Conservation (phyloP, 1,140 invertebrate genomes). For the Tetramorium simillimum region DNA sequence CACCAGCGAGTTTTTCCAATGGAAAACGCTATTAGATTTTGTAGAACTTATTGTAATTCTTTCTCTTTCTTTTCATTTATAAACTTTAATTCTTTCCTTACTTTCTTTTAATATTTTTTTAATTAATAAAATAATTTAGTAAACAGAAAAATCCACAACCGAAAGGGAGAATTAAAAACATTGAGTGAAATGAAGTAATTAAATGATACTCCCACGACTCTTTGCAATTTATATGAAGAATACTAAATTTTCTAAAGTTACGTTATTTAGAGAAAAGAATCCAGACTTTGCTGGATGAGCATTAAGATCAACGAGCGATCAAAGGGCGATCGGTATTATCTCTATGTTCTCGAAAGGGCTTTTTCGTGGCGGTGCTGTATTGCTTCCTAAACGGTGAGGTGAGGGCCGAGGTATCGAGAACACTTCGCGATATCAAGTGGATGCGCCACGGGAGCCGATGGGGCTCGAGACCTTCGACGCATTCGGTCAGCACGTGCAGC, state of each 20-base stretch:
- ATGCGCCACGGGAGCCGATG: conserved; percentile 63
- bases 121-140: neutral
- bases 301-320: neutral
- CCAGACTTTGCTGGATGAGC: neutral
- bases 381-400: conserved; percentile 90
- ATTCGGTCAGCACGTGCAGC: conserved; percentile 78
- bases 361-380: conserved; percentile 89
- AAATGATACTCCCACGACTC: no score
- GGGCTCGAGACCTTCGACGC: conserved; percentile 69
- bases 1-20: no score
- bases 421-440: conserved; percentile 75
- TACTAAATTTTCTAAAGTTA: neutral
- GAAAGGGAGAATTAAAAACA: no score
- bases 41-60: neutral
- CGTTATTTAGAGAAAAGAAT: neutral
- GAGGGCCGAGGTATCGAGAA: conserved; percentile 84
- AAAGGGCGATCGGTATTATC: neutral
- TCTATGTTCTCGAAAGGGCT: conserved; percentile 85
- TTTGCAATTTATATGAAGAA: neutral
- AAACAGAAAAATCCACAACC: no score
- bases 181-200: no score
- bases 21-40: no score
- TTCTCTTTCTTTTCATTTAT: neutral
- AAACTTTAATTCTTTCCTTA: neutral
- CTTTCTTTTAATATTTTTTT: neutral